Conservation (phyloP, 2,113 vertebrate genomes). For the Paracanthobrama guichenoti region DNA sequence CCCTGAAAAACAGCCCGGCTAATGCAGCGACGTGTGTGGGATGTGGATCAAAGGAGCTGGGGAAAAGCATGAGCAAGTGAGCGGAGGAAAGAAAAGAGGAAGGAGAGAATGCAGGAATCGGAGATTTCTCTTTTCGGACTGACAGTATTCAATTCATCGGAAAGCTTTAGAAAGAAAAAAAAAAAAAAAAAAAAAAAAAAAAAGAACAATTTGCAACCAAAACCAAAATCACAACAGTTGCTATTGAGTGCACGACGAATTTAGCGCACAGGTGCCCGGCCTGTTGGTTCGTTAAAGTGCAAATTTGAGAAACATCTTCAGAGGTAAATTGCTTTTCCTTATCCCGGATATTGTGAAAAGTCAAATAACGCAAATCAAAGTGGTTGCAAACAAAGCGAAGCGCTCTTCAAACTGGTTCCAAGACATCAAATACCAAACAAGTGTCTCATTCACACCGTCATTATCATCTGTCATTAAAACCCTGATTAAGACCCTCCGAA, state of each 20-base stretch:
- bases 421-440: slow-evolving; percentile 54
- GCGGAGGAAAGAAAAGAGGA: slow-evolving; percentile 15
- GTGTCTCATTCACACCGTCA: slow-evolving; percentile 50
- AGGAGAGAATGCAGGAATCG: slow-evolving; percentile 13
- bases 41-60: slow-evolving; percentile 38
- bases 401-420: slow-evolving; percentile 37
- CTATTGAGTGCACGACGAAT: slow-evolving; percentile 4
- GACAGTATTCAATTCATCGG: slow-evolving; percentile 26
- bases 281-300: slow-evolving; percentile 46
- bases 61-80: background rate
- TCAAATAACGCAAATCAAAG: slow-evolving; percentile 47
- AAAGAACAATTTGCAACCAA: slow-evolving; percentile 21
- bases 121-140: slow-evolving; percentile 36
- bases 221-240: slow-evolving; percentile 17
- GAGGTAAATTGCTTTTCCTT: slow-evolving; percentile 50
- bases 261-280: slow-evolving; percentile 13
- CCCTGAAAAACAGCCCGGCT: slow-evolving; percentile 43
- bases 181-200: background rate
- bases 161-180: background rate
- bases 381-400: slow-evolving; percentile 47
- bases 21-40: slow-evolving; percentile 52
- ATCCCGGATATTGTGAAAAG: slow-evolving; percentile 35
- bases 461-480: slow-evolving; percentile 48
- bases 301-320: slow-evolving; percentile 44
- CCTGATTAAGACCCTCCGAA: slow-evolving; percentile 48